These are phyloP conservation scores for Sebastiscus tertius DNA, from an alignment of 2,797 vertebrate genomes.

Conservation along the genomic window DNA sequence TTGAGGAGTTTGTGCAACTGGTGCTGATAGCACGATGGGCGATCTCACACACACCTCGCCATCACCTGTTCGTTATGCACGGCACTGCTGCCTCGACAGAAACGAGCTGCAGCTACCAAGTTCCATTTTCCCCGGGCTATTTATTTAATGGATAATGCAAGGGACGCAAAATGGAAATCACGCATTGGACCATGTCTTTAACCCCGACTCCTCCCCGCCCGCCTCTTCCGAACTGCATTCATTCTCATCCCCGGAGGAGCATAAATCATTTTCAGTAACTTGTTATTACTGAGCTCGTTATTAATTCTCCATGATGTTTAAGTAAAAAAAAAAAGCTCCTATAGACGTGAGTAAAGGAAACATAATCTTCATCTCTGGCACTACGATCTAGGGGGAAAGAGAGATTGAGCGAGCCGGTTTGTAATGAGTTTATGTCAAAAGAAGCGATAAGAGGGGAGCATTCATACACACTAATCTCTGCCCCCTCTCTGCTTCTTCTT, in stretches of 20 bases:
- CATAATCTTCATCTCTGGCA: conserved; percentile 31
- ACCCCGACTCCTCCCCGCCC: conserved; percentile 50
- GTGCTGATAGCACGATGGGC: conserved; percentile 33
- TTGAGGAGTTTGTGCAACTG: conserved; percentile 43
- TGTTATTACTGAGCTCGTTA: conserved; percentile 68
- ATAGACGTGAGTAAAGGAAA: conserved; percentile 18
- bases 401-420: conserved; percentile 38
- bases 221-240: conserved; percentile 31
- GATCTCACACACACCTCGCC: conserved; percentile 26
- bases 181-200: conserved; percentile 73
- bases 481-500: conserved; percentile 28
- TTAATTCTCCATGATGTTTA: conserved; percentile 68
- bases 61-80: conserved; percentile 65
- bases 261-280: conserved; percentile 71
- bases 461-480: conserved; percentile 69
- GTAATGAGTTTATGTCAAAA: conserved; percentile 67
- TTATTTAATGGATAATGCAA: conserved; percentile 82
- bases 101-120: conserved; percentile 30
- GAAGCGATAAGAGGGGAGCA: conserved; percentile 59
- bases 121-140: conserved; percentile 74
- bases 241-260: conserved; percentile 30
- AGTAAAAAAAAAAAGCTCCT: conserved; percentile 30
- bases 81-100: conserved; percentile 54
- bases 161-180: conserved; percentile 74
- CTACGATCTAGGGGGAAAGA: background rate